phyloP scores from a whole-genome alignment of 1,140 invertebrate genomes.

The Drosophila sucinea region DNA sequence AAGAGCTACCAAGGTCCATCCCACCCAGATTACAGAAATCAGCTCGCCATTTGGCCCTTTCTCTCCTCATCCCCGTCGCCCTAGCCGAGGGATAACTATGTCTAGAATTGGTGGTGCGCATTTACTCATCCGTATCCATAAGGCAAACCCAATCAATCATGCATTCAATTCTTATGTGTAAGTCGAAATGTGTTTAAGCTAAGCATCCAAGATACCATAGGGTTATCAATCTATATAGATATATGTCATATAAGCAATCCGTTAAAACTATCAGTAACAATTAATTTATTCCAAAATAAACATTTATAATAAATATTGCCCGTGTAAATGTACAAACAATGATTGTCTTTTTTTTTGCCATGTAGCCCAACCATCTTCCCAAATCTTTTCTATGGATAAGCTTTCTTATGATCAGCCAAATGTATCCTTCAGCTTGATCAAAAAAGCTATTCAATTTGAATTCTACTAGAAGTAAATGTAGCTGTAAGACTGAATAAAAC shows the following conservation, averaged over 20 bases:
- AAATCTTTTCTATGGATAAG: neutral
- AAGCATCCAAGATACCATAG: constrained; percentile 27
- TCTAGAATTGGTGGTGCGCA: neutral
- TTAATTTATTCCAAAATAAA: constrained; percentile 29
- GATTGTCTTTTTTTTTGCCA: neutral
- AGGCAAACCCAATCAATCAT: constrained; percentile 59
- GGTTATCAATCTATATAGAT: neutral
- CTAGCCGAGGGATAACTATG: too few species aligned
- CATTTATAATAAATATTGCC: constrained; percentile 16
- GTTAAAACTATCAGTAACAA: constrained; percentile 10
- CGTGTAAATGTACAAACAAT: constrained; percentile 2
- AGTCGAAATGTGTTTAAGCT: constrained; percentile 33
- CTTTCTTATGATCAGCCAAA: neutral
- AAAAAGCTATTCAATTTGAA: too few species aligned
- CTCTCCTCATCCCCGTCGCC: neutral
- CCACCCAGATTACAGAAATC: neutral
- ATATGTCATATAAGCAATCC: constrained; percentile 16
- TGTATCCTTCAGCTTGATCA: too few species aligned
- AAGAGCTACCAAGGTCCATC: neutral
- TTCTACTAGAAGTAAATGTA: too few species aligned
- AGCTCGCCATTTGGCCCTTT: neutral
- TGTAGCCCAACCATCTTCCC: neutral
- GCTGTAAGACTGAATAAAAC: too few species aligned
- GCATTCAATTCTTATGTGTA: constrained; percentile 16
- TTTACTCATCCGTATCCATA: constrained; percentile 30